phyloP scores from a whole-genome alignment of 1,140 invertebrate species.

The Scaptodrosophila lebanonensis region DNA sequence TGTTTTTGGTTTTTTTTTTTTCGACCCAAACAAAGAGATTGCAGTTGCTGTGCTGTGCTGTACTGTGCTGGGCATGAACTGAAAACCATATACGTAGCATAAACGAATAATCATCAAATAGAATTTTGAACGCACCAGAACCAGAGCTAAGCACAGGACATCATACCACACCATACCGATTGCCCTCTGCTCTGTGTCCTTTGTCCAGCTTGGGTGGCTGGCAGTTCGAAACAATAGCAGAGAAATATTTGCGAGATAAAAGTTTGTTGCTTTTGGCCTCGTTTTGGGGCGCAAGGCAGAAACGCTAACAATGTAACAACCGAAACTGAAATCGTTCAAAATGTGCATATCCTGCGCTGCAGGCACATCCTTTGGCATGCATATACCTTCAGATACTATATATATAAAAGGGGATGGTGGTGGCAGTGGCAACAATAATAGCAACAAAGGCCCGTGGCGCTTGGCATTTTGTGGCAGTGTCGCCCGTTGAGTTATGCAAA shows the following conservation, averaged over 20 bases:
- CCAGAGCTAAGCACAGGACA: too few relatives aligned
- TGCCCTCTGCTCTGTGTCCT: conserved; percentile 8
- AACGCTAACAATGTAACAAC: conserved; percentile 62
- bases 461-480: too few relatives aligned
- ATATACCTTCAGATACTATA: too few relatives aligned
- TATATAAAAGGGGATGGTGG: too few relatives aligned
- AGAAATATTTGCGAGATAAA: conserved; percentile 64
- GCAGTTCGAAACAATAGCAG: conserved; percentile 42
- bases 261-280: conserved; percentile 18
- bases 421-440: too few relatives aligned
- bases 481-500: conserved; percentile 32
- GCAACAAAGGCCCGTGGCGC: too few relatives aligned
- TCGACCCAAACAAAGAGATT: not conserved
- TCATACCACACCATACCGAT: conserved; percentile 32
- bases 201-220: conserved; percentile 14
- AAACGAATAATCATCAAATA: conserved; percentile 62
- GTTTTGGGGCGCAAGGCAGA: not conserved
- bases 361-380: conserved; percentile 25
- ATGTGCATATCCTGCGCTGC: conserved; percentile 39
- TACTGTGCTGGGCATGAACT: not conserved
- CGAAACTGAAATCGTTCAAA: conserved; percentile 40
- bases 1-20: not conserved
- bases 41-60: not conserved
- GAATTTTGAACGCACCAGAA: conserved; percentile 72
- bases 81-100: conserved; percentile 1